Percentiles rank a stretch among this genome's conserved stretches.
phyloP scores from a whole-genome alignment of 2,888 invertebrate genomes.

The Atrina japonica region DNA sequence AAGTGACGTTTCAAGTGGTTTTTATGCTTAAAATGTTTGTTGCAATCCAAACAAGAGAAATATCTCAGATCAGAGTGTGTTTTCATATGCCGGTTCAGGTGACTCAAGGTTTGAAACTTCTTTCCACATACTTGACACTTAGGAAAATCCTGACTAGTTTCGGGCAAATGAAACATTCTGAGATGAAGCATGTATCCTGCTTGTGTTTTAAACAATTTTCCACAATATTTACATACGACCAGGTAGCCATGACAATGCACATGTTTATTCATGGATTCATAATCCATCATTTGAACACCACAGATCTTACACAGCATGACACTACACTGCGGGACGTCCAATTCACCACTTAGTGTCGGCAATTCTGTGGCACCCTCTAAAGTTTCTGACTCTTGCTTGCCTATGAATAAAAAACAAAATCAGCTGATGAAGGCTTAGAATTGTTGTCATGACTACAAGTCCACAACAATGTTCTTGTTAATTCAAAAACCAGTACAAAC shows the following conservation, averaged over 20 bases:
- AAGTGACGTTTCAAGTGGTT: slow-evolving; percentile 37
- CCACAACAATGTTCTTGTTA: no score
- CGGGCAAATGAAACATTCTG: slow-evolving; percentile 8
- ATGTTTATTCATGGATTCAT: slow-evolving; percentile 12
- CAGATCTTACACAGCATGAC: slow-evolving; percentile 12
- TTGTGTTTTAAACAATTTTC: slow-evolving; percentile 22
- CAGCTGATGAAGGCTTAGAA: no score
- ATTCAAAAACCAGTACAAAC: no score
- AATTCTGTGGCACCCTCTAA: no score
- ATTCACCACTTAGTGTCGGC: no score
- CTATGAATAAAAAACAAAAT: no score
- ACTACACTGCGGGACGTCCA: no score
- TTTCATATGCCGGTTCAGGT: slow-evolving; percentile 38
- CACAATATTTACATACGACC: slow-evolving; percentile 25
- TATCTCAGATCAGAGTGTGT: slow-evolving; percentile 37
- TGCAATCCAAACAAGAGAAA: slow-evolving; percentile 30
- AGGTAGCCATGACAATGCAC: slow-evolving; percentile 17
- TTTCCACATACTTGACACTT: slow-evolving; percentile 40
- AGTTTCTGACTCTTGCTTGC: no score
- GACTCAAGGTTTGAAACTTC: slow-evolving; percentile 36
- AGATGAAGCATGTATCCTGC: slow-evolving; percentile 24
- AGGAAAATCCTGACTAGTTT: background rate
- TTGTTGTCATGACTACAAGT: no score
- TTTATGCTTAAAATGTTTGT: slow-evolving; percentile 44
- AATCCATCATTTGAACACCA: slow-evolving; percentile 18